A percentile compares a stretch with the other conserved stretches of the same genome.
These are phyloP conservation scores for Chloebia gouldiae DNA, from an alignment of 2,113 vertebrate species.

Conservation along the genomic window DNA sequence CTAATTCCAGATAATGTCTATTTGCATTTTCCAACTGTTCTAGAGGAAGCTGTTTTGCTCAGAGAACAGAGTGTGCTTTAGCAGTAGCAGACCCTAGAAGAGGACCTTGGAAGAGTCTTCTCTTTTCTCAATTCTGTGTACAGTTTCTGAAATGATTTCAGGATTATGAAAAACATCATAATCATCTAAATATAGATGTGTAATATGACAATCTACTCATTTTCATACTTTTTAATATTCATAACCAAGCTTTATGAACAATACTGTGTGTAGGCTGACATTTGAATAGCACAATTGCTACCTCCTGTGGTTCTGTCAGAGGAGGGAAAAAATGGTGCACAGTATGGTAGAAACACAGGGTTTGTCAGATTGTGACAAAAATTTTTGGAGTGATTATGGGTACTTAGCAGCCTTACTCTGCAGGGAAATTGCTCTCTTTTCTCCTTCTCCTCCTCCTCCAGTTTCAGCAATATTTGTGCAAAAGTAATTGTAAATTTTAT, in stretches of 20 bases:
- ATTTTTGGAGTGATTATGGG: constrained; percentile 1
- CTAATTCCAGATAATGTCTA: not conserved
- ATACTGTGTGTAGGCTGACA: constrained; percentile 40
- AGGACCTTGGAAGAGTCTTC: not conserved
- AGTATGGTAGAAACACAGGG: not conserved
- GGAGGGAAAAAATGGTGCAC: not conserved
- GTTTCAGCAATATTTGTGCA: not conserved
- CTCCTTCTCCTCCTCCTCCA: not conserved
- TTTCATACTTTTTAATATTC: constrained; percentile 34
- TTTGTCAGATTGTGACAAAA: constrained; percentile 30
- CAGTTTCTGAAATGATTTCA: not conserved
- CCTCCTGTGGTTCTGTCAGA: constrained; percentile 54
- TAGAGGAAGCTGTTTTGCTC: not conserved
- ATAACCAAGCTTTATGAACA: constrained; percentile 18
- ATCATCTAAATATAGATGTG: constrained; percentile 25
- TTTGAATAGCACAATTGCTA: constrained; percentile 48
- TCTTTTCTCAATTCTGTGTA: not conserved
- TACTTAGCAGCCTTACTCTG: constrained; percentile 26
- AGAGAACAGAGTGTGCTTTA: not conserved
- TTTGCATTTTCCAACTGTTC: not conserved
- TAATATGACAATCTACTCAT: constrained; percentile 11
- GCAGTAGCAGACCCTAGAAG: not conserved
- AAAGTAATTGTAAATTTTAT: not conserved
- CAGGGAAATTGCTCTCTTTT: not conserved
- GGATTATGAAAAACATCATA: not conserved